Base-by-base conservation (phyloP, 2,797 vertebrate species). In the Erpetoichthys calabaricus region DNA sequence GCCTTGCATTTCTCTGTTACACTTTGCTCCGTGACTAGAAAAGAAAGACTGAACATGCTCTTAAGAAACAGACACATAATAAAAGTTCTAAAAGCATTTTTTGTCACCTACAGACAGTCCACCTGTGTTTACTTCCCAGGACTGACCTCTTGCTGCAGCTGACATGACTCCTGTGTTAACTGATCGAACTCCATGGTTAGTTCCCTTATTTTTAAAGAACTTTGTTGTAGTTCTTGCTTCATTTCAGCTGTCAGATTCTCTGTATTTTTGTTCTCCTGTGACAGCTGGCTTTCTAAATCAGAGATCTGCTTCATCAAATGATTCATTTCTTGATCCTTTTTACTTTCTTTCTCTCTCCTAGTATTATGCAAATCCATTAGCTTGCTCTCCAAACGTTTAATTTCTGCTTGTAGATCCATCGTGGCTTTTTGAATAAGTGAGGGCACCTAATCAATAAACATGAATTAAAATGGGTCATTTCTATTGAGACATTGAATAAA, bases 81-180 rank as follows among this genome's bases (percentile, higher is more conserved):
- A n/a, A n/a, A n/a, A n/a, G n/a, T n/a, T n/a, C n/a, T n/a, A n/a
- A n/a, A n/a, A 25, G 25, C 25, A 25, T 25, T 25, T 25, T 25
- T 25, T 25, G 25, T n/a, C 1, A 25, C 25, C 1, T 25, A 2
- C 25, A 25, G 25, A 25, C 25, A 25, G 25, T 25, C 25, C 41
- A 5, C 7, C 25, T 54, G 3, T 7, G 5, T 7, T 52, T 56
- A 54, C 58, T 8, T 54, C 9, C 25, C 44, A 57, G 54, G n/a
- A 64, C 79, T 53, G 80, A 92, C 91, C 89, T 94, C 86, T 57
- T 89, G 72, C 59, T 81, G 80, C 53, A 86, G 75, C 63, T 73
- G 70, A 63, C 65, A 65, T 56, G 84, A 79, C 4, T 68, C 82
- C 69, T 78, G 74, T 46, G 65, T 79, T 71, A 86, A 75, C 25